A percentile compares a stretch with the other conserved stretches of the same genome.
phyloP scores from a whole-genome alignment of 2,888 invertebrate species.

The Pammene fasciana region DNA sequence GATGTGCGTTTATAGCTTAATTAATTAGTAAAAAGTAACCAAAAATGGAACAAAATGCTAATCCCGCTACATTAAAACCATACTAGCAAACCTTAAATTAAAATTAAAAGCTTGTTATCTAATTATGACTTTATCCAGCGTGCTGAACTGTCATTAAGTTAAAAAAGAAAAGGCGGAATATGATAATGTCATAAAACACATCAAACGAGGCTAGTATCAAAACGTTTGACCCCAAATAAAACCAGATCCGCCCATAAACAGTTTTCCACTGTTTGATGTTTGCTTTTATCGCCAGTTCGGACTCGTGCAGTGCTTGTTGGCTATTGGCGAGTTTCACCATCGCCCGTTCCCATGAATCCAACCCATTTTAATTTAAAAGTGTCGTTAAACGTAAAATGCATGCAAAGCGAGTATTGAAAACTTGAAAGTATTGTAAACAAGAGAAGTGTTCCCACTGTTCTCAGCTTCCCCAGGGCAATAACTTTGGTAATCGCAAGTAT shows the following conservation, averaged over 20 bases:
- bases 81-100: not conserved
- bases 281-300: slow-evolving; percentile 54
- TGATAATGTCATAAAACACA: slow-evolving; percentile 64
- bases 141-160: slow-evolving; percentile 26
- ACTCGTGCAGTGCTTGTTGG: slow-evolving; percentile 55
- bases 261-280: slow-evolving; percentile 66
- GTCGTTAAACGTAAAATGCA: not conserved
- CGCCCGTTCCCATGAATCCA: slow-evolving; percentile 44
- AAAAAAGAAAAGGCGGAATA: slow-evolving; percentile 47
- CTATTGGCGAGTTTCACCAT: slow-evolving; percentile 59
- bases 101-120: slow-evolving; percentile 9
- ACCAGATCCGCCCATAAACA: slow-evolving; percentile 67
- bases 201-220: slow-evolving; percentile 71
- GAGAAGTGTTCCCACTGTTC: slow-evolving; percentile 10
- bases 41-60: not conserved
- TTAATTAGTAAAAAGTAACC: not conserved
- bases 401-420: slow-evolving; percentile 24
- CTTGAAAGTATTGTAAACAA: slow-evolving; percentile 1
- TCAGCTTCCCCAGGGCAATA: slow-evolving; percentile 33
- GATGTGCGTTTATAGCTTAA: too few relatives aligned
- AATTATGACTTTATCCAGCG: slow-evolving; percentile 7
- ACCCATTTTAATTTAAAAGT: slow-evolving; percentile 43
- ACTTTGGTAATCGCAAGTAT: slow-evolving; percentile 47
- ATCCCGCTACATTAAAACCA: not conserved
- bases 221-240: slow-evolving; percentile 70